Evolutionary conservation across 2,113 vertebrate species (phyloP), one percentile per base, ranked within the genome.

Genomic region (Channa argus): DNA sequence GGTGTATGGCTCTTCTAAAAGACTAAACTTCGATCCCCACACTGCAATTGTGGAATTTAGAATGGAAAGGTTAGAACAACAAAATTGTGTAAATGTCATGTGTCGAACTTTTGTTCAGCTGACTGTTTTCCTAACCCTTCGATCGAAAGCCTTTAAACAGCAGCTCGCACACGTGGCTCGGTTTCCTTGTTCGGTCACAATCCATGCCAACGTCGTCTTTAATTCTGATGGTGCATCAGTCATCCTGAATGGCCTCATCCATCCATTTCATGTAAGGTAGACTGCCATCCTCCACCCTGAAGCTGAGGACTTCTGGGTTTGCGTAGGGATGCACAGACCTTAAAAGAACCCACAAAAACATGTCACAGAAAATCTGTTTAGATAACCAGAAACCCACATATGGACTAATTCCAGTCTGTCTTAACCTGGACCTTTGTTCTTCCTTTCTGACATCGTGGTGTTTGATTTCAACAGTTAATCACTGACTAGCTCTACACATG

Each of bases 271-370:
- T 78, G 85, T 95, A 96, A 11, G 79, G 83, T 43, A 83, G 86
- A 63, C 94, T 97, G 82, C 95, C 95, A 41, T 92, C 93, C n/a
- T 95, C 93, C 24, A 97, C 92, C 0, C 89, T 88, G 85, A 98
- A 86, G 86, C 96, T 96, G 91, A 98, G 93, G 79, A 96, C 74
- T 12, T 96, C 94, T 8, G 96, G 96, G 62, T 94, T 95, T 86
- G 94, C 95, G 64, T 97, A 97, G 66, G 96, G 95, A 74, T 97
- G 96, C 58, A 96, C 59, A 71, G 93, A 92, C 91, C 97, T 97
- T 83, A 44, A 83, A 65, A 44, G 24, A 8, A 65, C 2, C 4
- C 51, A 68, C 5, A 53, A 3, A 73, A 36, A 58, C 12, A 39
- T 11, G 12, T 50, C 46, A 59, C 24, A 72, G 43, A n/a, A 4